Evolutionary conservation across 1,140 invertebrate genomes (phyloP).

Genomic region (Cyclargus thomasi): DNA sequence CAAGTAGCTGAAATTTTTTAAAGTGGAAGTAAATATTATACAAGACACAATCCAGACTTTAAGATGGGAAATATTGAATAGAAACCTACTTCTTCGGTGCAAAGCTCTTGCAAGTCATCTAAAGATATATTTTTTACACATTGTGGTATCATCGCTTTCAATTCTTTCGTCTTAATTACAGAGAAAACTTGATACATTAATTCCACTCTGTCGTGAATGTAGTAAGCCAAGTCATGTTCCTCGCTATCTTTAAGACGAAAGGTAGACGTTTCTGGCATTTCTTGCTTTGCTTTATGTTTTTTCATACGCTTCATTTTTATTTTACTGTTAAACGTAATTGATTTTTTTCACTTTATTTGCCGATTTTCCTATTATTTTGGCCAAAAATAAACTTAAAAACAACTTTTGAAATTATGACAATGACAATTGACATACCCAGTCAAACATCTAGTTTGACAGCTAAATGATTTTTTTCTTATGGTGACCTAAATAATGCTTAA

Average conservation of each 20-base stretch:
- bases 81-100: conserved; percentile 75
- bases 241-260: conserved; percentile 29
- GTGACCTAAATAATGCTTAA: too few relatives aligned
- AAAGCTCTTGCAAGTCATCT: conserved; percentile 78
- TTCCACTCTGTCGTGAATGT: conserved; percentile 78
- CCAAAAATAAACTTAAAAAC: too few relatives aligned
- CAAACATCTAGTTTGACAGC: too few relatives aligned
- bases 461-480: too few relatives aligned
- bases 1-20: conserved; percentile 57
- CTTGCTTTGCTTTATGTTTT: conserved; percentile 46
- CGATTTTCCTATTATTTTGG: too few relatives aligned
- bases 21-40: conserved; percentile 4
- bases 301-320: conserved; percentile 44
- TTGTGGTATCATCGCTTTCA: conserved; percentile 77
- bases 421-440: too few relatives aligned
- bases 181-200: conserved; percentile 80
- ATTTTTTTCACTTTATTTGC: too few relatives aligned
- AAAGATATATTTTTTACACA: conserved; percentile 75
- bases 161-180: conserved; percentile 77
- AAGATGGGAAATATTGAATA: not conserved
- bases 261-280: conserved; percentile 42
- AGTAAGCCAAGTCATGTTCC: conserved; percentile 75
- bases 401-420: too few relatives aligned
- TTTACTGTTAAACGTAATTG: not conserved
- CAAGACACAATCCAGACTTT: not conserved